Evolutionary conservation across 2,888 invertebrate species (phyloP).

Genomic region (Tanaodytes sp.): DNA sequence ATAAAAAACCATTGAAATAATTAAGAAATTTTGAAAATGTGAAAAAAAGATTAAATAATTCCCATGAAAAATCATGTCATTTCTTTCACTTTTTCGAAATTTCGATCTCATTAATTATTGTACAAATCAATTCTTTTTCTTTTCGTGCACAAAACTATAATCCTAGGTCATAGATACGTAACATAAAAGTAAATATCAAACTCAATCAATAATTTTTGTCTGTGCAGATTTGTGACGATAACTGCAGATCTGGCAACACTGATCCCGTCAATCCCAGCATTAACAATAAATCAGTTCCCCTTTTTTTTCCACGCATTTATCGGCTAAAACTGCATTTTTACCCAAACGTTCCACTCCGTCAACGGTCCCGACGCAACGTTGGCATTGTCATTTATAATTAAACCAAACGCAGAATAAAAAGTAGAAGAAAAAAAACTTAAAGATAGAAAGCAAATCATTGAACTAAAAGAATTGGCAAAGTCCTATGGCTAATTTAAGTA

Average conservation of each 20-base stretch:
- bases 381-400: slow-evolving; percentile 57
- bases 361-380: slow-evolving; percentile 71
- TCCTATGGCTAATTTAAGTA: no score
- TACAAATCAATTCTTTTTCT: no score
- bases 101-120: no score
- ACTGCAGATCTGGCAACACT: slow-evolving; percentile 51
- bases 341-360: slow-evolving; percentile 66
- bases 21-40: no score
- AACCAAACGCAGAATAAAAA: slow-evolving; percentile 46
- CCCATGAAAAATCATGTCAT: no score
- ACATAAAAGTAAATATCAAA: no score
- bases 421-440: slow-evolving; percentile 39
- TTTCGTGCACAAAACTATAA: no score
- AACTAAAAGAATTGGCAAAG: no score
- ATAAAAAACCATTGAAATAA: no score
- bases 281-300: slow-evolving; percentile 23
- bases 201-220: slow-evolving; percentile 50
- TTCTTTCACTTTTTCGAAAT: no score
- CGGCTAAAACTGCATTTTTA: slow-evolving; percentile 49
- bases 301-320: slow-evolving; percentile 15
- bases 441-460: slow-evolving; percentile 9
- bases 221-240: slow-evolving; percentile 53
- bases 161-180: slow-evolving; percentile 11
- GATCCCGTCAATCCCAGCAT: slow-evolving; percentile 31
- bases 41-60: no score